Evolutionary conservation across 2,888 invertebrate species (phyloP), one percentile per base, ranked within the genome.

Genomic region (Drosophila mulleri): DNA sequence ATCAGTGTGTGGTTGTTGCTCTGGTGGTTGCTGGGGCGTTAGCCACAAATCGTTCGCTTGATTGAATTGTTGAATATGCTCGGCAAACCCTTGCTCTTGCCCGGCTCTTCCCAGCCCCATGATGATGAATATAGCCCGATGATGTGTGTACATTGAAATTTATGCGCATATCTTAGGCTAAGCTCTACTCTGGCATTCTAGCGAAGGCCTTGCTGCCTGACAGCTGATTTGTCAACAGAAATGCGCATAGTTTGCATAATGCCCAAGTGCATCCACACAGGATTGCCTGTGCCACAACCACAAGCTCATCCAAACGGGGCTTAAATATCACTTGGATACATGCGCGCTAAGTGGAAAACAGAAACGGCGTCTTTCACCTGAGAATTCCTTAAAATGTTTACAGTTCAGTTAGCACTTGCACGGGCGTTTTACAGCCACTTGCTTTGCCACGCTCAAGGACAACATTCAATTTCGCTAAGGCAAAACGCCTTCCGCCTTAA

Each of bases 31-130:
- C 39, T 41, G 37, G 48, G 76, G 76, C 66, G 70, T 79, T 77
- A 70, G 71, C 81, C 88, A 69, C 84, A 87, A 88, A 88, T 81
- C 72, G 85, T 61, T 73, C 41, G 74, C 70, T 81, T 83, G 83
- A 88, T 83, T 85, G 85, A 88, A 88, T 81, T 79, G 77, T 72
- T 83, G 68, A 65, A 76, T 79, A 67, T 62, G 58, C 64, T 59
- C 53, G 57, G 57, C 60, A 45, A 47, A 44, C 50, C 42, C 52
- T 58, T 37, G n/a, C n/a, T n/a, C n/a, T n/a, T 29, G 67, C 42
- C 54, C 50, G n/a, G 35, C 54, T 45, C 52, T 47, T 72, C 65
- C 59, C 42, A 57, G 45, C 52, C 35, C 67, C 52, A 72, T 82
- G 64, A 63, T 82, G 64, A 63, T 61, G 75, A 53, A 75, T 81